Base-by-base conservation (phyloP, 2,888 invertebrate genomes). In the Drosophila merina region DNA sequence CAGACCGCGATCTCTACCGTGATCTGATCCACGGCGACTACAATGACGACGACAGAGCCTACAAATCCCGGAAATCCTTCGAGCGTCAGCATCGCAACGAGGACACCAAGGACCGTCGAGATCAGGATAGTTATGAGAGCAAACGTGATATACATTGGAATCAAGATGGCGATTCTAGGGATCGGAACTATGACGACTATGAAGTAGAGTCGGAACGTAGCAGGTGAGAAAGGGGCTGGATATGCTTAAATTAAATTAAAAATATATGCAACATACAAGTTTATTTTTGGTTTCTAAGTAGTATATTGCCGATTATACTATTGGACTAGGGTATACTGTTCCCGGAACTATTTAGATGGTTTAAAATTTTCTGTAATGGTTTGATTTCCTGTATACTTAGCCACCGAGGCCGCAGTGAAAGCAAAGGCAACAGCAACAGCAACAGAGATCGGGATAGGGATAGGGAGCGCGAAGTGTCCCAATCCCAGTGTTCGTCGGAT, bases 21-120 rank as follows among this genome's bases (percentile, higher is more conserved):
- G 92, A 91, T 48, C 70, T 91, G 28, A 91, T 91, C 10, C 86
- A 92, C 64, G 91, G 91, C 57, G 92, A 92, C 55, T 92, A 92
- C 72, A 88, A 88, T 47, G 91, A 90, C 10, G 91, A 62, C 9
- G 25, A 91, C 9, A 64, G 71, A 28, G 76, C 74, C 26, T 76
- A 85, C 4, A 78, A 75, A 40, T 74, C 76, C 44, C 76, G 56
- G 77, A 81, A 52, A 57, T 48, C 26, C 14, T 30, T 30, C 7
- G 36, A 69, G 5, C 59, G 59, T 6, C 52, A 70, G 10, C 42
- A 54, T 26, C 72, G 74, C 3, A 70, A 57, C 26, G 88, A 83
- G 7, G 79, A 82, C 20, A 77, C 79, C 25, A 74, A 72, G 26
- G 75, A 78, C 9, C 72, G 76, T n/a, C 78, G 81, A 63, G 75